These are phyloP conservation scores for Sepioteuthis lessoniana DNA, from an alignment of 2,888 invertebrate genomes.

Conservation along the genomic window DNA sequence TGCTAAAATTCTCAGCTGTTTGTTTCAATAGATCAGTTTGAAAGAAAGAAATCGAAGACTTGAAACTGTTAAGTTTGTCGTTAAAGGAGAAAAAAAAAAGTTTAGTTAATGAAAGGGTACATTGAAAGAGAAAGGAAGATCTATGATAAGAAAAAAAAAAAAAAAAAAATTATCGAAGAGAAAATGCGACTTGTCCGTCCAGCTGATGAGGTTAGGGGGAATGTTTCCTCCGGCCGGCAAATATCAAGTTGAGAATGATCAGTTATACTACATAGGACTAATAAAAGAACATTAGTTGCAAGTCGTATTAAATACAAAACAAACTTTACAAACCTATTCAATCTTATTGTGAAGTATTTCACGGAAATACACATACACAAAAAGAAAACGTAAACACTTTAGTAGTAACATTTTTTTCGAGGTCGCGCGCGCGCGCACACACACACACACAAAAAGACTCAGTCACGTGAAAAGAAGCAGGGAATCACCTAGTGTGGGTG, in stretches of 20 bases:
- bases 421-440: no score
- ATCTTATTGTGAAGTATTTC: not conserved
- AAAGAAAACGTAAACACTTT: no score
- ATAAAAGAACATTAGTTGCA: not conserved
- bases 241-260: not conserved
- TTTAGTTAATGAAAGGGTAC: no score
- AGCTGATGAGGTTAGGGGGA: no score
- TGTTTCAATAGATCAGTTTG: not conserved
- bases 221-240: not conserved
- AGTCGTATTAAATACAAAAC: not conserved
- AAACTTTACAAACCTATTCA: not conserved
- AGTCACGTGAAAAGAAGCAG: not conserved
- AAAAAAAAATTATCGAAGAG: not conserved
- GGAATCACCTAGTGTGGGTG: not conserved
- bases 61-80: no score
- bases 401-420: no score
- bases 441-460: no score
- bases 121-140: no score
- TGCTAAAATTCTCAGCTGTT: not conserved
- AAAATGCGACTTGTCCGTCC: not conserved
- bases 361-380: no score
- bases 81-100: no score
- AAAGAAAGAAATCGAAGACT: no score
- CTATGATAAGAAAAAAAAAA: no score
- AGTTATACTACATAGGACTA: not conserved